Base-by-base conservation (phyloP, 2,113 vertebrate species). In the Cyanoderma ruficeps region DNA sequence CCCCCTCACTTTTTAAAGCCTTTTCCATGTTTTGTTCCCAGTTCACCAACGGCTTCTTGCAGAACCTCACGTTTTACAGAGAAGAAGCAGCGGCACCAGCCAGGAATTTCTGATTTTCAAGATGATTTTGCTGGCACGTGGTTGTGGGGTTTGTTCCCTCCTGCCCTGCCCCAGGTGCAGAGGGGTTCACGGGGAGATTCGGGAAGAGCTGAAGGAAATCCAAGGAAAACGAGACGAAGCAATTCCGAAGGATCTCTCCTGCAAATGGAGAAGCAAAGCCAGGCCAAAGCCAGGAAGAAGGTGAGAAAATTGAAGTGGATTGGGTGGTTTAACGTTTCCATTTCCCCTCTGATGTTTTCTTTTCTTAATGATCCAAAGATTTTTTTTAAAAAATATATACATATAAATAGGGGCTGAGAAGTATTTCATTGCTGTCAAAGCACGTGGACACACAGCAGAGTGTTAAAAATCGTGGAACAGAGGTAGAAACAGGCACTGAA, bases 221-320 rank as follows among this genome's bases (percentile, higher is more conserved):
- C 55, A 24, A n/a, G 24, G 68, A 56, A 82, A 67, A 78, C 97
- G 22, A 93, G 56, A 15, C 91, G 81, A 21, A 98, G 95, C 95
- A 97, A 70, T 89, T 98, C 98, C 1, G 98, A 98, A 60, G 96
- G 98, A 6, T 98, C 98, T 80, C 93, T 99, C 21, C 80, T 95
- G 52, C 98, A 98, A 65, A 93, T 95, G 96, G 97, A 97, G 78
- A 98, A 96, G 72, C 97, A 98, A 39, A 98, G 89, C 11, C 96
- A 97, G 39, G 96, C 91, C 23, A 97, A 91, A 86, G 77, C 28
- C 63, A 60, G 65, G 22, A 97, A 92, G 77, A 99, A 99, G 99
- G 99, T 99, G 90, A 97, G 49, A 10, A 82, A 60, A 46, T 11
- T 44, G 3, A 5, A 17, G 31, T 52, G 56, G 16, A 3, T 39